Evolutionary conservation across 2,113 vertebrate species (phyloP).

Genomic region (Podiceps cristatus): DNA sequence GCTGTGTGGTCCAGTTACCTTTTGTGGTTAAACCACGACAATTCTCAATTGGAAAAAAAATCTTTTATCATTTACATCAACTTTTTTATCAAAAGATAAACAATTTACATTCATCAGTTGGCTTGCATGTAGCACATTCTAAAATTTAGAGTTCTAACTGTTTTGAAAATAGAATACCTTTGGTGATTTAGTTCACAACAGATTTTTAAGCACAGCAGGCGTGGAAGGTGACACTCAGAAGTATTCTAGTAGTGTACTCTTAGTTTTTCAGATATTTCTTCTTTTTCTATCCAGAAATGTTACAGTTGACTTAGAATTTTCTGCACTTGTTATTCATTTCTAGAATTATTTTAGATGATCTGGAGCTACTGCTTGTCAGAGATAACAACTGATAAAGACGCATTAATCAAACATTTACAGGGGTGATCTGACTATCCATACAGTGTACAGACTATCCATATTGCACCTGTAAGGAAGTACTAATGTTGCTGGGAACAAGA

Average conservation of each 20-base stretch:
- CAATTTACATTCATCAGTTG: background rate
- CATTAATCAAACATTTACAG: background rate
- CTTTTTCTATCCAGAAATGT: background rate
- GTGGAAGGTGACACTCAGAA: background rate
- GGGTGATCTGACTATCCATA: background rate
- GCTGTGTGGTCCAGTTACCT: too few species aligned
- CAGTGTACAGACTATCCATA: background rate
- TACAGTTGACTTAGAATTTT: background rate
- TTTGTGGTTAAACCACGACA: too few species aligned
- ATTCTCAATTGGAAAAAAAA: background rate
- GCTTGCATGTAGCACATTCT: background rate
- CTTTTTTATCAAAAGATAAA: background rate
- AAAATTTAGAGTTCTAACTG: background rate
- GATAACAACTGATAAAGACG: background rate
- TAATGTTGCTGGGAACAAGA: background rate
- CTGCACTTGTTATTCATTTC: background rate
- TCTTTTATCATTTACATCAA: background rate
- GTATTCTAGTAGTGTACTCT: background rate
- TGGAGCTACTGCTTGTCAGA: background rate
- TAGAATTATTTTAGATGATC: background rate
- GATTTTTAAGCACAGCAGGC: background rate
- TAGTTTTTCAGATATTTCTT: background rate
- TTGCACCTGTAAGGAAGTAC: background rate
- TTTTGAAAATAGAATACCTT: background rate
- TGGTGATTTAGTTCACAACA: background rate